A percentile compares a stretch with the other conserved stretches of the same genome.
Evolutionary conservation across 2,888 invertebrate genomes (phyloP).

Genomic region (Nezara viridula): DNA sequence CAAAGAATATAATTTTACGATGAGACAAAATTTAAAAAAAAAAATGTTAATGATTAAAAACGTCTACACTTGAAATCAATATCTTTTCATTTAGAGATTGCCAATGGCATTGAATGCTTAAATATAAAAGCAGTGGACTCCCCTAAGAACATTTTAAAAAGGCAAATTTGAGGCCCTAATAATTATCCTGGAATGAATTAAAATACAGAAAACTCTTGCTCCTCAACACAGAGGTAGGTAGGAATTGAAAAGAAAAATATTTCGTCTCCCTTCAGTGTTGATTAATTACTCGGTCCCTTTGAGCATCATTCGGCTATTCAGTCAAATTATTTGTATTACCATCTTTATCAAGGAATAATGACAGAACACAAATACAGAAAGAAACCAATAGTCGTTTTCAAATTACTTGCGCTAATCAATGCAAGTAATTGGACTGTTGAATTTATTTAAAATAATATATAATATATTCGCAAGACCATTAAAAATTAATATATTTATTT

Average conservation of each 20-base stretch:
- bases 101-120: not conserved
- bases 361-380: not conserved
- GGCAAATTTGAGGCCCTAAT: not conserved
- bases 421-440: not conserved
- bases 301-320: not conserved
- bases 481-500: not conserved
- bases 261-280: not conserved
- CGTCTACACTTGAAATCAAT: not conserved
- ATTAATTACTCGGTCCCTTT: not conserved
- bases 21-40: no score
- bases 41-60: no score
- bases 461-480: not conserved
- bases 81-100: not conserved
- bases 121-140: not conserved
- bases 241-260: slow-evolving; percentile 7
- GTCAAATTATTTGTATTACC: not conserved
- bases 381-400: not conserved
- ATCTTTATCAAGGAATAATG: not conserved
- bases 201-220: not conserved
- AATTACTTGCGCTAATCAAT: not conserved
- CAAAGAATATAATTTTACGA: no score
- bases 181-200: not conserved
- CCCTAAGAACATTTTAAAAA: not conserved
- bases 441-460: not conserved
- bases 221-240: not conserved